These are phyloP conservation scores for Carassius gibelio DNA, from an alignment of 2,113 vertebrate genomes.

Conservation along the genomic window DNA sequence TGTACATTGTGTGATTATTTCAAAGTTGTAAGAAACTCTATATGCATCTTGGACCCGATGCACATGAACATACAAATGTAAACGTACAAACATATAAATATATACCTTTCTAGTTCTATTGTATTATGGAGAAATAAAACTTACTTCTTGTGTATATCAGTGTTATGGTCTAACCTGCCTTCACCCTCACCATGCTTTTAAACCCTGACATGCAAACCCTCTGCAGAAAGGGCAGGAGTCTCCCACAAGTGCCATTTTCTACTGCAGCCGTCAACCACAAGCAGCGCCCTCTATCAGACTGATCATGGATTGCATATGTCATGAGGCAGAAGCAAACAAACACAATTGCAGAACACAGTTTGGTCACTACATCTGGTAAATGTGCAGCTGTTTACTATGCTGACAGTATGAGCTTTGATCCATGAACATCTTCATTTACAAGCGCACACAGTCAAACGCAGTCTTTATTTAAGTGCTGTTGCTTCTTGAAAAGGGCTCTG, in stretches of 20 bases:
- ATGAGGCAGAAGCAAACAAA: slow-evolving; percentile 21
- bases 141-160: slow-evolving; percentile 4
- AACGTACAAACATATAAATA: slow-evolving; percentile 66
- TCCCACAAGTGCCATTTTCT: slow-evolving; percentile 76
- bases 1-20: slow-evolving; percentile 74
- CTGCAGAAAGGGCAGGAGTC: slow-evolving; percentile 65
- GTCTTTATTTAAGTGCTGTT: slow-evolving; percentile 32
- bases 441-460: slow-evolving; percentile 28
- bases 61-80: slow-evolving; percentile 60
- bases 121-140: slow-evolving; percentile 62
- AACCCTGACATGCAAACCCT: slow-evolving; percentile 58
- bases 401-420: slow-evolving; percentile 1
- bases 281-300: slow-evolving; percentile 41
- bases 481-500: slow-evolving; percentile 53
- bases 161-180: slow-evolving; percentile 40
- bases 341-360: slow-evolving; percentile 13
- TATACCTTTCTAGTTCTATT: slow-evolving; percentile 65
- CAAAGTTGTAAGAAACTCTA: slow-evolving; percentile 63
- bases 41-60: slow-evolving; percentile 72
- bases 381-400: slow-evolving; percentile 1
- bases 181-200: slow-evolving; percentile 37
- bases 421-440: slow-evolving; percentile 20
- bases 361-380: neutral
- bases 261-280: slow-evolving; percentile 52
- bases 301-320: slow-evolving; percentile 37